A percentile compares a stretch with the other conserved stretches of the same genome.
Conservation (phyloP, 2,113 vertebrate genomes). For the Sinocyclocheilus anshuiensis region DNA sequence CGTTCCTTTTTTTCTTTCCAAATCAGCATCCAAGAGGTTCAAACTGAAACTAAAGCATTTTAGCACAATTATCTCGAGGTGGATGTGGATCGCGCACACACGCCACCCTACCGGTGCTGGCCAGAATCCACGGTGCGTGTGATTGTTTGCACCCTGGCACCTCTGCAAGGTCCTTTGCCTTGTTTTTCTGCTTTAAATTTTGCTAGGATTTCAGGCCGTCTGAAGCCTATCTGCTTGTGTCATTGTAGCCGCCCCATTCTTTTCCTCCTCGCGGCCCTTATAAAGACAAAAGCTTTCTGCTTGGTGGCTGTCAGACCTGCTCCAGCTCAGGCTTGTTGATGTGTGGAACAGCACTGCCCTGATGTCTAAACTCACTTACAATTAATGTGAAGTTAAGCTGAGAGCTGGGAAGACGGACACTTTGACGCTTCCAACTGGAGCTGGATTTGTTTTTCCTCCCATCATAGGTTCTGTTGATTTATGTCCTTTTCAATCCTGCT, state of each 20-base stretch:
- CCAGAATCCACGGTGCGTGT: slow-evolving; percentile 6
- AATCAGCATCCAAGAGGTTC: slow-evolving; percentile 36
- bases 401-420: slow-evolving; percentile 28
- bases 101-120: neutral
- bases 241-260: slow-evolving; percentile 60
- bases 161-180: slow-evolving; percentile 63
- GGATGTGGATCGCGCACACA: slow-evolving; percentile 43
- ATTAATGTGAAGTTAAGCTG: slow-evolving; percentile 69
- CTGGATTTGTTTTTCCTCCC: slow-evolving; percentile 28
- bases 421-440: slow-evolving; percentile 28
- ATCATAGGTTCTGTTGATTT: slow-evolving; percentile 15
- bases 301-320: slow-evolving; percentile 76
- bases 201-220: slow-evolving; percentile 63
- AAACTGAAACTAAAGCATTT: slow-evolving; percentile 34
- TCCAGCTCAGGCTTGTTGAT: slow-evolving; percentile 75
- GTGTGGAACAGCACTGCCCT: slow-evolving; percentile 71
- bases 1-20: slow-evolving; percentile 36
- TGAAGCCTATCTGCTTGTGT: slow-evolving; percentile 66
- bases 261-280: slow-evolving; percentile 55
- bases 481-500: slow-evolving; percentile 18
- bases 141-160: slow-evolving; percentile 44
- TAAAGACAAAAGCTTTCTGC: slow-evolving; percentile 63
- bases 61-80: slow-evolving; percentile 52
- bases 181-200: slow-evolving; percentile 64
- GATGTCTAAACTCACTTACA: slow-evolving; percentile 78